Conservation (phyloP, 2,888 invertebrate species). For the Machimus rusticus region DNA sequence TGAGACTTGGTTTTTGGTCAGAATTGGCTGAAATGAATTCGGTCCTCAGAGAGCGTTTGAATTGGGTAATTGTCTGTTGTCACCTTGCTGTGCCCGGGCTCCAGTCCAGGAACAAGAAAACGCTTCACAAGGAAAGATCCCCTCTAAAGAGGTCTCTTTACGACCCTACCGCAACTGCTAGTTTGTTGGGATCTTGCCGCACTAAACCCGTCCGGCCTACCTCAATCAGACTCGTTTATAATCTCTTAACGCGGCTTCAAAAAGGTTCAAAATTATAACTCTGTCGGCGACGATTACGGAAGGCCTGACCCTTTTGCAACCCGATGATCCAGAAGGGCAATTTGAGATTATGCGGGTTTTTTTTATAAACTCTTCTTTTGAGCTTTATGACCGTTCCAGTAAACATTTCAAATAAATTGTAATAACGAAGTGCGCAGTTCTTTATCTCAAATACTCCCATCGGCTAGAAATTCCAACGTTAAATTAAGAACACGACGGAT, state of each 20-base stretch:
- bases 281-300: background rate
- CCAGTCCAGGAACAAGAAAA: too few relatives aligned
- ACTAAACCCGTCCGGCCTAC: background rate
- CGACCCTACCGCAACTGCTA: background rate
- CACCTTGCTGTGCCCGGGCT: too few relatives aligned
- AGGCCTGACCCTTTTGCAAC: background rate
- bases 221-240: background rate
- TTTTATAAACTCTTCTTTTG: background rate
- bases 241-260: background rate
- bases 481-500: too few relatives aligned
- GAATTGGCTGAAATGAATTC: background rate
- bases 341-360: background rate
- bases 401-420: background rate
- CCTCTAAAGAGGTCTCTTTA: background rate
- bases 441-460: background rate
- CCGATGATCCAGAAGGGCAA: background rate
- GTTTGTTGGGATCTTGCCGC: background rate
- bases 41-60: background rate
- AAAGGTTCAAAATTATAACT: background rate
- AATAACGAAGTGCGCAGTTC: background rate
- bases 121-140: background rate
- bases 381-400: background rate
- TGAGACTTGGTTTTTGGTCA: background rate
- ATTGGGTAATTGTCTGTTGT: background rate
- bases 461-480: background rate